Percentiles rank a stretch among this genome's conserved stretches.
Evolutionary conservation across 64 coral and sea anemone species (phyloP).

Genomic region (Trachythela sp.): DNA sequence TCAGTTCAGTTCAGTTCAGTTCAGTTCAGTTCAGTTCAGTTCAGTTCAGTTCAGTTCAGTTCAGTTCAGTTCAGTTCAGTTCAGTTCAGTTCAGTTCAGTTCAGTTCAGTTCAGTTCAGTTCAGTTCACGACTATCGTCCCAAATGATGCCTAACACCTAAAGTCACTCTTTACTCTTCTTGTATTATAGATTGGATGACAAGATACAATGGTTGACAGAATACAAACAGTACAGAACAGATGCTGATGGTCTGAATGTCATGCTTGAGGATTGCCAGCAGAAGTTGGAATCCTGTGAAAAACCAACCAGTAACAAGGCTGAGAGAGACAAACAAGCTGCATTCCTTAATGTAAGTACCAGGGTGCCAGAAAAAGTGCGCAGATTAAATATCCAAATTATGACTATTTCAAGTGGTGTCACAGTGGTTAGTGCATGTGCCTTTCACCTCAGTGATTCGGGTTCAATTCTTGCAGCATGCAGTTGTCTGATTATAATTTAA

Average conservation of each 20-base stretch:
- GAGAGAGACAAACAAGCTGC: slow-evolving; percentile 8
- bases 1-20: not conserved
- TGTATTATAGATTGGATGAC: not conserved
- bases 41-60: not conserved
- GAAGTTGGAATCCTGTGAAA: not conserved
- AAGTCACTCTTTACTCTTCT: not conserved
- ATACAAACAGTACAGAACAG: not conserved
- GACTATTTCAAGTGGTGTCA: too few species aligned
- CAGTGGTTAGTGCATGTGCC: too few species aligned
- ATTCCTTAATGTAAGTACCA: slow-evolving; percentile 5
- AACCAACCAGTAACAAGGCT: not conserved
- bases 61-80: not conserved
- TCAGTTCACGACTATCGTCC: too few species aligned
- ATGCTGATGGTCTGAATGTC: not conserved
- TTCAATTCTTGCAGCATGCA: too few species aligned
- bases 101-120: not conserved
- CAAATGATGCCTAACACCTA: too few species aligned
- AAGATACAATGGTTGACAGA: not conserved
- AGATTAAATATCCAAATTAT: not conserved
- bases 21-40: not conserved
- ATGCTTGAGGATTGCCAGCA: not conserved
- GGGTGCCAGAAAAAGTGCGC: too few species aligned
- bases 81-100: not conserved
- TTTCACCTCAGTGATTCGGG: too few species aligned
- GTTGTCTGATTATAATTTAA: too few species aligned